Conservation (phyloP, 2,797 vertebrate species). For the Acanthurus leucopareius region DNA sequence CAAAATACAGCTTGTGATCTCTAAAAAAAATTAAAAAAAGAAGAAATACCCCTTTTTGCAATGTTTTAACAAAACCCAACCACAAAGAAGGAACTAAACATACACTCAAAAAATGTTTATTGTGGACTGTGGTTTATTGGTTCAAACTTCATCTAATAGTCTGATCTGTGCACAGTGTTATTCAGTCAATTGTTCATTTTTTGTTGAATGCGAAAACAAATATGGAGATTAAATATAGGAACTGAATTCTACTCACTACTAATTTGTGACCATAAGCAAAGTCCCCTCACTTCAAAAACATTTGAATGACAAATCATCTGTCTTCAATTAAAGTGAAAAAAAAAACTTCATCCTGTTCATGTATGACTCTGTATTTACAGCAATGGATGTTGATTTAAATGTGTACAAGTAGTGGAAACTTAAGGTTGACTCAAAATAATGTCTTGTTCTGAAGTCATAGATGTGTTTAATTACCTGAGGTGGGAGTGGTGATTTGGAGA, state of each 20-base stretch:
- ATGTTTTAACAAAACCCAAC: too few relatives aligned
- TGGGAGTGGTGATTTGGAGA: conserved; percentile 47
- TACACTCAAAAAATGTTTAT: too few relatives aligned
- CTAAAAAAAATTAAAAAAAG: too few relatives aligned
- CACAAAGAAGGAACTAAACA: too few relatives aligned
- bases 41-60: too few relatives aligned
- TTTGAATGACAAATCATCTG: not conserved
- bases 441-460: not conserved
- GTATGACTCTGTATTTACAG: not conserved
- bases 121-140: not conserved
- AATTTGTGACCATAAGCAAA: not conserved
- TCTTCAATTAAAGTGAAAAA: not conserved
- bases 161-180: not conserved
- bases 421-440: too few relatives aligned
- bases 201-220: not conserved
- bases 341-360: not conserved
- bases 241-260: not conserved
- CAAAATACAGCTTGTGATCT: not conserved
- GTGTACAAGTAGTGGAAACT: not conserved
- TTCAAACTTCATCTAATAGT: not conserved
- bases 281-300: not conserved
- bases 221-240: too few relatives aligned
- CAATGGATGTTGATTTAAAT: not conserved
- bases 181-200: not conserved
- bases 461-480: conserved; percentile 62